A percentile compares a stretch with the other conserved stretches of the same genome.
These are phyloP conservation scores for Eulacestoma nigropectus DNA, from an alignment of 2,113 vertebrate genomes.

Conservation along the genomic window DNA sequence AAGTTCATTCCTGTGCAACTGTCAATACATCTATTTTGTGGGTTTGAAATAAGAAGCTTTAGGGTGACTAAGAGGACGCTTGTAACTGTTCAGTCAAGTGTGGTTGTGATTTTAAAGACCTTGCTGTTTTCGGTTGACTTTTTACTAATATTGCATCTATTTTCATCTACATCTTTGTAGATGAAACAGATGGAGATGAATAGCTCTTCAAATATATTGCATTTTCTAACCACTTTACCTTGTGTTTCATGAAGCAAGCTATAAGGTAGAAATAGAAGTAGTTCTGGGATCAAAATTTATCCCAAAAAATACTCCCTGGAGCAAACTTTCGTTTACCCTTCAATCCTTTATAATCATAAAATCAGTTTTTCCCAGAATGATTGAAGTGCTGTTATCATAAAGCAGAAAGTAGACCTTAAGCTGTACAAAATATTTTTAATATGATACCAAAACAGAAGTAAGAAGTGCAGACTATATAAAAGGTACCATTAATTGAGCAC, in stretches of 20 bases:
- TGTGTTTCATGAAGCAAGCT: background rate
- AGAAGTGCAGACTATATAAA: background rate
- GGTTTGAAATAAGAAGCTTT: conserved; percentile 11
- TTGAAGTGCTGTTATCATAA: background rate
- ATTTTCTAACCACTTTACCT: background rate
- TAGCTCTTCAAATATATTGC: accelerated
- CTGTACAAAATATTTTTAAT: background rate
- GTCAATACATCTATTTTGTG: conserved; percentile 12
- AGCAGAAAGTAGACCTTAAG: background rate
- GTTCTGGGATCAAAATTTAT: background rate
- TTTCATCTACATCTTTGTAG: background rate
- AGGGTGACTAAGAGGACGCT: background rate
- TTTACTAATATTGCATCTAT: background rate
- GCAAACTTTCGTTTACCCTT: background rate
- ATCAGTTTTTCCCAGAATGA: background rate
- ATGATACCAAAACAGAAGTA: background rate
- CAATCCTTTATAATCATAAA: background rate
- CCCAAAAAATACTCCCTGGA: background rate
- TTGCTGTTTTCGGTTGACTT: conserved; percentile 14
- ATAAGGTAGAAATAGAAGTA: background rate
- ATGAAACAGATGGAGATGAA: too few relatives aligned
- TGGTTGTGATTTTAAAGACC: background rate
- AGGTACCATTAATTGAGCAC: background rate
- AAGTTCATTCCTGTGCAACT: conserved; percentile 53
- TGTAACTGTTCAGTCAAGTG: background rate